Base-by-base conservation (phyloP, 2,888 invertebrate genomes). In the Eupelmus urozonus region DNA sequence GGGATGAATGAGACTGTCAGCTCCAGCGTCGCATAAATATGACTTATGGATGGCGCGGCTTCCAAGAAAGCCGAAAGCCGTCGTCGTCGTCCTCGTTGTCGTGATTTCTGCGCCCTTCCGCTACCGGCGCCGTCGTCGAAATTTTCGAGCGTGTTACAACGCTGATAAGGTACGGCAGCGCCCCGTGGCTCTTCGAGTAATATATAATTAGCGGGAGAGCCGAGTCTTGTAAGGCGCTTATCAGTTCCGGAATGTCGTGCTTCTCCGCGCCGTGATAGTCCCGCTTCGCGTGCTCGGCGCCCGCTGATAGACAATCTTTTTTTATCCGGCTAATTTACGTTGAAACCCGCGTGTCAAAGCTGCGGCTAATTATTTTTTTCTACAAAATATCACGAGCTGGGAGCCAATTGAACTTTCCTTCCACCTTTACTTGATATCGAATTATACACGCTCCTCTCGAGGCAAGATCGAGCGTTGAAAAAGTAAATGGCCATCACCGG, bases 1-100 rank as follows among this genome's bases (percentile, higher is more conserved):
- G 79, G 82, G 84, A 85, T 85, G 86, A 86, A 85, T 85, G 85
- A 82, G 84, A 82, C 83, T 85, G 87, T 85, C 87, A 85, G 82
- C 83, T 80, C 82, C 87, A 86, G 85, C 81, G 82, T 80, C 83
- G 83, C 85, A 85, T 85, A 86, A 87, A 86, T 85, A 85, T 87
- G 86, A 86, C 85, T 86, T 86, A 86, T 83, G 83, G 83, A 83
- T 82, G 82, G 80, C 82, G 82, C 80, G 81, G 34, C 81, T 81
- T 80, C 79, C 79, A 80, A 80, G 80, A 81, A 82, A 42, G 57
- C 40, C 18, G 5, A 34, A 34, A 78, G 67, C 34, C 63, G 40
- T 23, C 53, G 25, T 40, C 65, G 70, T 34, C 51, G 62, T 69
- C 51, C 25, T 27, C 59, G 53, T 59, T 2, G 23, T 16, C 57